Evolutionary conservation across 1,140 invertebrate species (phyloP).

Genomic region (Zophobas morio): DNA sequence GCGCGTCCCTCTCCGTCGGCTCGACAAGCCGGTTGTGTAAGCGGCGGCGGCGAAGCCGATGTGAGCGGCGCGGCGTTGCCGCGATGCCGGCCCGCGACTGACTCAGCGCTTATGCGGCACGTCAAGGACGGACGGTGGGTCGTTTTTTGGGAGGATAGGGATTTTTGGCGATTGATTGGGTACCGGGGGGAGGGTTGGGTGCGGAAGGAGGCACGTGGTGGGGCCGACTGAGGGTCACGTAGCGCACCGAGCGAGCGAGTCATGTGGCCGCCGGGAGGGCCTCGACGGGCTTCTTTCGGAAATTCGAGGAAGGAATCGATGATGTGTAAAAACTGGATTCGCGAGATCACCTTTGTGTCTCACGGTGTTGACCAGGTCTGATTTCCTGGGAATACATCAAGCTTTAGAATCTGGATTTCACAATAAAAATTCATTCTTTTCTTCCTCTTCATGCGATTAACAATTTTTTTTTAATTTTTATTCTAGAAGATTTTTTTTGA

Average conservation of each 20-base stretch:
- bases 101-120: conserved; percentile 22
- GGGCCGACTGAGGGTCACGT: neutral
- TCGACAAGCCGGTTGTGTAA: conserved; percentile 26
- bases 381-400: neutral
- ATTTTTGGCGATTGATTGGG: neutral
- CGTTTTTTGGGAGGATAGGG: neutral
- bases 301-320: neutral
- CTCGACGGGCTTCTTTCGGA: neutral
- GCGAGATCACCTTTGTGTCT: neutral
- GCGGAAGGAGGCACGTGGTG: neutral
- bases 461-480: neutral
- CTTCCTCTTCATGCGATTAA: neutral
- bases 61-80: conserved; percentile 1
- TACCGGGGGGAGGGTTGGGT: neutral
- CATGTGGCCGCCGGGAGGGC: neutral
- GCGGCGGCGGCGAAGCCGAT: conserved; percentile 7
- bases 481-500: too few relatives aligned
- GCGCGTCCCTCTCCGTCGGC: neutral
- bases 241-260: neutral
- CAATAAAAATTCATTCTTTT: neutral
- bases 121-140: conserved; percentile 23
- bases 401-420: neutral
- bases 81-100: neutral
- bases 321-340: neutral
- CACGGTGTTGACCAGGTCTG: neutral